Evolutionary conservation across 2,797 vertebrate genomes (phyloP), one percentile per base, ranked within the genome.

Genomic region (Ctenosaura bakeri): DNA sequence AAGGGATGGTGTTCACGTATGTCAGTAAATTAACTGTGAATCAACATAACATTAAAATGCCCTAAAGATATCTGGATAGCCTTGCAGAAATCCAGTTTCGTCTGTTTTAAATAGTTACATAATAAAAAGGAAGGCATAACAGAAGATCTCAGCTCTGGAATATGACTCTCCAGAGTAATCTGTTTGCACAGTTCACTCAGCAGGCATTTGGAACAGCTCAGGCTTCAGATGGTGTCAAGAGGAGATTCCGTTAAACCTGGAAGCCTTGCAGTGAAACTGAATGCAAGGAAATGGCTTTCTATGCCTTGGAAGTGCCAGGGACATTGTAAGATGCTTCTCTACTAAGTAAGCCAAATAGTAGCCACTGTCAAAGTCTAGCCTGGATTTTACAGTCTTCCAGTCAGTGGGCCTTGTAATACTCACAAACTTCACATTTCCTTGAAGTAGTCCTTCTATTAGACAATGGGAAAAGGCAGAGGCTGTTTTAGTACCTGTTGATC

Each of bases 131-230:
- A 24, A 74, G 35, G 24, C 50, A 12, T 0, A 24, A 29, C 0
- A 0, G 14, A 84, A 0, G 0, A 64, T 35, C 69, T 38, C 38
- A 18, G 74, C 0, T 0, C 54, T 0, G 0, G 83, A 50, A 73
- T 52, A 29, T 77, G 76, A 46, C 52, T 62, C 38, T 54, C 3
- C 0, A 24, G 35, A 0, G 0, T 66, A 5, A 81, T 77, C 42
- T 46, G 0, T 6, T 56, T 0, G 10, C 82, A 69, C 0, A 9
- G 46, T 86, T 0, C 0, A 46, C 26, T 0, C 20, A 29, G 83
- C 56, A 80, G 79, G 24, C 73, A 14, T 50, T 83, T 52, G 52
- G 71, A 78, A 26, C 32, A 62, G 52, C 69, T 42, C 80, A 6
- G 62, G 7, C n/a, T 89, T 89, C 71, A 20, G 42, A 83, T 79